Conservation (phyloP, 2,797 vertebrate species). For the Poeciliopsis turneri region DNA sequence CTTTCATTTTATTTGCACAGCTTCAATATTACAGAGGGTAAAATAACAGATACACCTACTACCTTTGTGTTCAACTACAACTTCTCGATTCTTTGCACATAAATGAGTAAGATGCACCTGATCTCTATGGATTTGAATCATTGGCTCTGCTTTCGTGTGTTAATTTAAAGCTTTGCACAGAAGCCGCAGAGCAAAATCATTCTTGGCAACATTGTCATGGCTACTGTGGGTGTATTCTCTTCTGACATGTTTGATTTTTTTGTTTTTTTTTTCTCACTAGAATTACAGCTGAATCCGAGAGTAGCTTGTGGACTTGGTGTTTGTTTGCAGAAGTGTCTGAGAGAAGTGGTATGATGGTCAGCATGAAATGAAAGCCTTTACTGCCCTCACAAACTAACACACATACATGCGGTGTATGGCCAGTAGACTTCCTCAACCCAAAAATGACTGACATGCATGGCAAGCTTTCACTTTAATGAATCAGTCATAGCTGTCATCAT, state of each 20-base stretch:
- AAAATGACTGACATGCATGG: conserved; percentile 66
- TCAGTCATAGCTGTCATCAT: conserved; percentile 79
- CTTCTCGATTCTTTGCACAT: conserved; percentile 17
- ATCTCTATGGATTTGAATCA: conserved; percentile 29
- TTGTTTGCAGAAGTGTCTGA: conserved; percentile 69
- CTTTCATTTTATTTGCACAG: conserved; percentile 28
- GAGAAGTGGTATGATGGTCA: conserved; percentile 60
- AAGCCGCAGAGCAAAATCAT: conserved; percentile 1
- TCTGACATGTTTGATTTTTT: conserved; percentile 20
- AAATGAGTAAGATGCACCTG: conserved; percentile 2
- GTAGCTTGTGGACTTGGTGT: conserved; percentile 6
- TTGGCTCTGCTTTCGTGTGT: conserved; percentile 34
- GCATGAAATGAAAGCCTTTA: conserved; percentile 55
- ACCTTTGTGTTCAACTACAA: conserved; percentile 32
- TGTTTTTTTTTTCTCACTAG: not conserved
- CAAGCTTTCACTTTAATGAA: conserved; percentile 72
- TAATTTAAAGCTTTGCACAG: conserved; percentile 48
- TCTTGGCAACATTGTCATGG: conserved; percentile 45
- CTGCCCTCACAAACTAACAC: conserved; percentile 19
- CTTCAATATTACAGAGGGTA: conserved; percentile 25
- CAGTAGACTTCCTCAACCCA: conserved; percentile 43
- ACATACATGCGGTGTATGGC: conserved; percentile 3
- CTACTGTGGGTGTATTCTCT: conserved; percentile 16
- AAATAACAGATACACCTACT: conserved; percentile 2
- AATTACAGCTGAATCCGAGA: conserved; percentile 43